Conservation (phyloP, 2,113 vertebrate genomes). For the Odontophorus gujanensis region DNA sequence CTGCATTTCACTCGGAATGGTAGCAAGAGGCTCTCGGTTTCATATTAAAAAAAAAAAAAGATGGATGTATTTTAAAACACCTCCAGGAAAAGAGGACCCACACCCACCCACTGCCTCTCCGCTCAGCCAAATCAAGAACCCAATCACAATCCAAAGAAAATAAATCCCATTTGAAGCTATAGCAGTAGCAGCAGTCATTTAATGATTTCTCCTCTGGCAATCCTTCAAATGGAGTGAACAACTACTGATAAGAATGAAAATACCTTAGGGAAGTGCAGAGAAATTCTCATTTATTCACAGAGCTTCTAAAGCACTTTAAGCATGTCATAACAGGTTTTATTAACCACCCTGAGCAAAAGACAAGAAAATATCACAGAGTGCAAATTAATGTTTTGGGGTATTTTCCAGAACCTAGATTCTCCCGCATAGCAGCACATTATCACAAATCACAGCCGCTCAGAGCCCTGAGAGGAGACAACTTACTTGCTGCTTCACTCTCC, state of each 20-base stretch:
- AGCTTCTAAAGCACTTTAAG: conserved; percentile 66
- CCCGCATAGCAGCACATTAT: conserved; percentile 5
- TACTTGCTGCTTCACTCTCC: conserved; percentile 29
- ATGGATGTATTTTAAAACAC: conserved; percentile 19
- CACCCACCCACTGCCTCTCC: not conserved
- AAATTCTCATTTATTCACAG: conserved; percentile 70
- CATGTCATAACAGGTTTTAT: conserved; percentile 58
- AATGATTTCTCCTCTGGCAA: conserved; percentile 32
- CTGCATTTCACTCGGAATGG: not conserved
- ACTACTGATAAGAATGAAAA: conserved; percentile 51
- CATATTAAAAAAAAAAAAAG: not conserved
- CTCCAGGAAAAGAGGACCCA: not conserved
- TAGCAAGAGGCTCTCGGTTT: not conserved
- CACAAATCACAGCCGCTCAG: conserved; percentile 20
- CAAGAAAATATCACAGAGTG: conserved; percentile 51
- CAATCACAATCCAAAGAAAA: conserved; percentile 50
- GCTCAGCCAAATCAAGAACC: conserved; percentile 50
- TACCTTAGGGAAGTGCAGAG: conserved; percentile 30
- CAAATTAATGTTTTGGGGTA: conserved; percentile 48
- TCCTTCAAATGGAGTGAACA: conserved; percentile 65
- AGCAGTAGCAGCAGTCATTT: conserved; percentile 47
- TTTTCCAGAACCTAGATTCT: conserved; percentile 24
- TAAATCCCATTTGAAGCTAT: conserved; percentile 58
- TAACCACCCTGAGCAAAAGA: conserved; percentile 51
- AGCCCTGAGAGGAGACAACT: conserved; percentile 22